phyloP scores from a whole-genome alignment of 2,113 vertebrate species.

The Fulica atra region DNA sequence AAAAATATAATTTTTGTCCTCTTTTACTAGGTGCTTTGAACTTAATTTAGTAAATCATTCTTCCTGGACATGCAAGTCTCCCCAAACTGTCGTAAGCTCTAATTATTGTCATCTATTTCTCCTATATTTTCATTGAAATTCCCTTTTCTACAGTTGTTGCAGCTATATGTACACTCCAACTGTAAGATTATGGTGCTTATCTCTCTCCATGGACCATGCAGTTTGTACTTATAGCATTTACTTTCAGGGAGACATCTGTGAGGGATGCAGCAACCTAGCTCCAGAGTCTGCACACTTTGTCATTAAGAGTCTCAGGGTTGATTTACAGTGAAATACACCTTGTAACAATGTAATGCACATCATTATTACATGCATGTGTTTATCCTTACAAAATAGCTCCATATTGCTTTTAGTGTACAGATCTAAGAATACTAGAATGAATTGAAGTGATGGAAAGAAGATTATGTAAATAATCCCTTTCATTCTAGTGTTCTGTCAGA shows the following conservation, averaged over 20 bases:
- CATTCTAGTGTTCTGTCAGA: not conserved
- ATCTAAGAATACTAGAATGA: not conserved
- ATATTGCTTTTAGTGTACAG: not conserved
- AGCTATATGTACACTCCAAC: not conserved
- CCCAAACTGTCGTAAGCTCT: not conserved
- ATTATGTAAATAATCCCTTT: not conserved
- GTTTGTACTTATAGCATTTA: not conserved
- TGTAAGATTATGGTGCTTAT: not conserved
- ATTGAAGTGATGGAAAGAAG: not conserved
- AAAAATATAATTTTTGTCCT: not conserved
- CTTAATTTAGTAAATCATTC: constrained; percentile 7
- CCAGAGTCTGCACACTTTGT: not conserved
- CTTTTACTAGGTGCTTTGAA: not conserved
- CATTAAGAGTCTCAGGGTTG: not conserved
- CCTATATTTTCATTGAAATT: not conserved
- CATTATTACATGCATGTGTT: not conserved
- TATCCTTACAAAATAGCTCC: not conserved
- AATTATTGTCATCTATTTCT: constrained; percentile 13
- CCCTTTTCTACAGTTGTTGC: not conserved
- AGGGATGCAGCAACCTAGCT: not conserved
- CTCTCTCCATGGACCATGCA: not conserved
- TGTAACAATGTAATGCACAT: not conserved
- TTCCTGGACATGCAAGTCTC: not conserved
- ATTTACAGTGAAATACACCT: not conserved
- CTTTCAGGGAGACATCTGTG: not conserved